Percentiles rank a stretch among this genome's conserved stretches.
These are phyloP conservation scores for Eudorcas thomsonii DNA, from an alignment of 2,113 vertebrate genomes.

Conservation along the genomic window DNA sequence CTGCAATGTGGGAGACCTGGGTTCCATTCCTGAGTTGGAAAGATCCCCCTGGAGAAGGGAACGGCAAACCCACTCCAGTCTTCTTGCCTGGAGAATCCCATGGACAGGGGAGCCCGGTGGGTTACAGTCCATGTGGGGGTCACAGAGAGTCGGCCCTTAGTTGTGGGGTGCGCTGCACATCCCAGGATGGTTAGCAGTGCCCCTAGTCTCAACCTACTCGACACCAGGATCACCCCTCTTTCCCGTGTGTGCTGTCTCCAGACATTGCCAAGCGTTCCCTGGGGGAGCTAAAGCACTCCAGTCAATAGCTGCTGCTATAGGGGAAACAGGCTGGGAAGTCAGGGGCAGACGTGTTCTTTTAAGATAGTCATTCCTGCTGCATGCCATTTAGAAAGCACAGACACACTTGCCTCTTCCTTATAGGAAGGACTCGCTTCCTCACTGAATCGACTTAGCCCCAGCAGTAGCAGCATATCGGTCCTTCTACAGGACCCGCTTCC, in stretches of 20 bases:
- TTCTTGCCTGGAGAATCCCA: neutral
- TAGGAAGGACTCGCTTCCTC: too few species aligned
- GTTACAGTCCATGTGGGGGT: neutral
- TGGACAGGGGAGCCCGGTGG: accelerated
- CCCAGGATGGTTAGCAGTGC: accelerated
- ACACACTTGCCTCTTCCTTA: neutral
- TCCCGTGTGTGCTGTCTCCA: neutral
- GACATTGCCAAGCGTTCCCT: too few species aligned
- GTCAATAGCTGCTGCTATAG: too few species aligned
- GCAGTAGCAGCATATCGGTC: too few species aligned
- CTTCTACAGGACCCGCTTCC: neutral
- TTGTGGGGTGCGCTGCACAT: neutral
- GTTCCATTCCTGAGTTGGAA: neutral
- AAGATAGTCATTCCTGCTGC: neutral
- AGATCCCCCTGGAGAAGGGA: neutral
- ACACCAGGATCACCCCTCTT: neutral
- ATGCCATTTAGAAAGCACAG: too few species aligned
- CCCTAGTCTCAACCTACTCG: accelerated
- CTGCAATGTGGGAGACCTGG: neutral
- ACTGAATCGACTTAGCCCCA: too few species aligned
- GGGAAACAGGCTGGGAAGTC: neutral
- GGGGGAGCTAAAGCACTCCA: too few species aligned
- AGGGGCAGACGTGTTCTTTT: neutral
- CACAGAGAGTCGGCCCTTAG: neutral
- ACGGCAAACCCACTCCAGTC: neutral